These are phyloP conservation scores for Xestoiulus laeticollis DNA, from an alignment of 2,888 invertebrate species.

Conservation along the genomic window DNA sequence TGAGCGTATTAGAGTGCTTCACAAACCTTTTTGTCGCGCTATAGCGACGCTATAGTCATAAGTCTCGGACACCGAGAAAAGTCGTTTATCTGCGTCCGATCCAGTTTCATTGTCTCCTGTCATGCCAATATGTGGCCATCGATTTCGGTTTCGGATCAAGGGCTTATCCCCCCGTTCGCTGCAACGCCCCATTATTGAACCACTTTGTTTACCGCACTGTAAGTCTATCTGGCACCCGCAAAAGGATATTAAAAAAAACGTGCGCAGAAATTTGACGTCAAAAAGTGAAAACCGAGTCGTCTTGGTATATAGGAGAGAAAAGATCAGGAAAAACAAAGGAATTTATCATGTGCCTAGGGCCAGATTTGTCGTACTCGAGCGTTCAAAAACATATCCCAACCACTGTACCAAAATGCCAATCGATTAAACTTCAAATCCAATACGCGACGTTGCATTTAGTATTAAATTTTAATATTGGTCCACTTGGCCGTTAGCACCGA, in stretches of 20 bases:
- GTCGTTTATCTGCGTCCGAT: conserved; percentile 35
- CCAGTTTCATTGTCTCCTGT: conserved; percentile 43
- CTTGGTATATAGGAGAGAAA: background rate
- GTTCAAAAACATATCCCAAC: conserved; percentile 6
- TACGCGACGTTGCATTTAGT: background rate
- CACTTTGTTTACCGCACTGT: conserved; percentile 28
- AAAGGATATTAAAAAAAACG: conserved; percentile 15
- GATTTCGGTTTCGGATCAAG: conserved; percentile 34
- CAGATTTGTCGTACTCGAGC: background rate
- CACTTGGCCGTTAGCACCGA: background rate
- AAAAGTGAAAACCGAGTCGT: background rate
- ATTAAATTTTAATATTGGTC: conserved; percentile 30
- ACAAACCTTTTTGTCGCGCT: background rate
- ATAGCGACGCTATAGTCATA: background rate
- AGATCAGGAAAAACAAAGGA: background rate
- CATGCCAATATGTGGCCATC: conserved; percentile 43
- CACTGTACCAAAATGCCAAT: background rate
- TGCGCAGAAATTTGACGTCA: background rate
- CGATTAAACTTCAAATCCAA: background rate
- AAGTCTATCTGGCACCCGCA: conserved; percentile 19
- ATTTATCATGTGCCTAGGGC: background rate
- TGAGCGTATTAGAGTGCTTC: background rate
- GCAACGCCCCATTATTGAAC: conserved; percentile 34
- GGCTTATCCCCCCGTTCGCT: conserved; percentile 27
- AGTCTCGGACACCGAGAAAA: background rate